Evolutionary conservation across 2,888 invertebrate genomes (phyloP), one percentile per base, ranked within the genome.

Genomic region (Sesamia inferens): DNA sequence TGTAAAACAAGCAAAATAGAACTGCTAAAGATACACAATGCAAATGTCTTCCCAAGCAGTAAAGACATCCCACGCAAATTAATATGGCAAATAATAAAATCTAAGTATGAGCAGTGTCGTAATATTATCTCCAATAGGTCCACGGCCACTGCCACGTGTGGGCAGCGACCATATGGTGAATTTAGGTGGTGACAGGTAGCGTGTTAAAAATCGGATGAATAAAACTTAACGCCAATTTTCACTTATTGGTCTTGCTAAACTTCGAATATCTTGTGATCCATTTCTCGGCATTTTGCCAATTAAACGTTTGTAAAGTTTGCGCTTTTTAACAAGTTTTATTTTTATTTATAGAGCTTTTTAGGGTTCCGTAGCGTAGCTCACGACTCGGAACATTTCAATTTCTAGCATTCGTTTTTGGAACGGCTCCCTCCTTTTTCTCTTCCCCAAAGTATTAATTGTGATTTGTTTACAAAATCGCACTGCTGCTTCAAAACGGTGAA

Each of bases 151-250:
- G 74, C 54, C 84, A 59, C 65, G 81, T 77, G 90, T 90, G 83
- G 90, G 90, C 73, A 78, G 48, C 68, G 69, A 81, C 90, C 90
- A 90, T 90, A 89, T 90, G 90, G 90, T 55, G 73, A 79, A 73
- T 71, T 57, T 61, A 4, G 78, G 1, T 51, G 67, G 82, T 81
- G 83, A 78, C 82, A 84, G 76, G 71, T 72, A 24, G 16, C 59
- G 58, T 76, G 73, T 71, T 77, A 79, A 66, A 74, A 68, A 71
- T 59, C 39, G 24, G 68, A 58, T 59, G 47, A 54, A 68, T 61
- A 75, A 69, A 79, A 71, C 68, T 71, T 70, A 59, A 72, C 74
- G 74, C 51, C 63, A 85, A 81, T 79, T 81, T 82, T 68, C 79
- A 78, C 44, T 83, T 67, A 74, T 79, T 69, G 79, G 67, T 74